Evolutionary conservation across 1,140 invertebrate species (phyloP).

Genomic region (Ericerus pela): DNA sequence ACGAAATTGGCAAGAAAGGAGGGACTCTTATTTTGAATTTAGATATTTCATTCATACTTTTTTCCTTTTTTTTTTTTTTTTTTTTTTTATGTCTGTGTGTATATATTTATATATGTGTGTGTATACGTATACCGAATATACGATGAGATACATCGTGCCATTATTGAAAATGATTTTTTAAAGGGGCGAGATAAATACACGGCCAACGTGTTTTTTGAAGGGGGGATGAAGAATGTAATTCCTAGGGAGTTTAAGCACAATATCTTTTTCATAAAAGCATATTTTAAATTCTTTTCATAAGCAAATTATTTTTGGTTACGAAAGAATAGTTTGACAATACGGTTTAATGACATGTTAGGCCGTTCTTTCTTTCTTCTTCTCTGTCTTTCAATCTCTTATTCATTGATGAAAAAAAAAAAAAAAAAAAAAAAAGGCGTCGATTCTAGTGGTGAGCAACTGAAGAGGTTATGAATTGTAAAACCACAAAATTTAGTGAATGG

Average conservation of each 20-base stretch:
- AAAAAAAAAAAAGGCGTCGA: too few relatives aligned
- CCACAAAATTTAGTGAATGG: too few relatives aligned
- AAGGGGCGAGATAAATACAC: conserved; percentile 8
- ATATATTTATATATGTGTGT: too few relatives aligned
- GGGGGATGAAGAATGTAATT: conserved; percentile 9
- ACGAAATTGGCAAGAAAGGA: neutral
- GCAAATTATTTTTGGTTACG: conserved; percentile 12
- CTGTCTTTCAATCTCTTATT: too few relatives aligned
- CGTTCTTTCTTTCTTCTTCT: too few relatives aligned
- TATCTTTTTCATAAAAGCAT: conserved; percentile 12
- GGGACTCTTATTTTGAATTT: conserved; percentile 6
- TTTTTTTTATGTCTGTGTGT: too few relatives aligned
- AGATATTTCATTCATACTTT: conserved; percentile 8
- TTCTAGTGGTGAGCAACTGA: too few relatives aligned
- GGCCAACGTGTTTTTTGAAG: neutral
- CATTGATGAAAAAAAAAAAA: too few relatives aligned
- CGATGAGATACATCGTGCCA: conserved; percentile 1
- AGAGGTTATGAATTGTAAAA: too few relatives aligned
- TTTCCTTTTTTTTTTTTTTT: too few relatives aligned
- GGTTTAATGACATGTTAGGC: conserved; percentile 8
- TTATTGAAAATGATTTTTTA: conserved; percentile 12
- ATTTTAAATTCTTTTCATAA: conserved; percentile 12
- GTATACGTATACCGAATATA: too few relatives aligned
- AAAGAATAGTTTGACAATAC: conserved; percentile 11
- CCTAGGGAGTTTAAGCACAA: conserved; percentile 11